phyloP scores from a whole-genome alignment of 2,797 vertebrate species.

The Eidolon dupreanum region DNA sequence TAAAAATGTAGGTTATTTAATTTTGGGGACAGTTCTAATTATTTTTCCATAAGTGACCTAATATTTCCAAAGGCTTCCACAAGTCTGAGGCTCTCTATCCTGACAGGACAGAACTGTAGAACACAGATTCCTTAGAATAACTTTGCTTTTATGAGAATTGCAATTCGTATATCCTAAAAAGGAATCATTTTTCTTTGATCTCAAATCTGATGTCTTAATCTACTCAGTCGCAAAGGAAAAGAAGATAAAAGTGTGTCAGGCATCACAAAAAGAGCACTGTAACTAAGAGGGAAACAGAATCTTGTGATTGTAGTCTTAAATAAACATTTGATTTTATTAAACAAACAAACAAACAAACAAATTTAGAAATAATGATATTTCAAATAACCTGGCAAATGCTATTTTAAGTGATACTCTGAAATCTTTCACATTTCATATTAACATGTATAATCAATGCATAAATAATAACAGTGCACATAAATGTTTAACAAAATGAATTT shows the following conservation, averaged over 20 bases:
- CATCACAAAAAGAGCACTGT: neutral
- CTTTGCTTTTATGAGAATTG: neutral
- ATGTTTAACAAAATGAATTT: constrained; percentile 1
- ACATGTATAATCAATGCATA: neutral
- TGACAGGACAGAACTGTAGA: neutral
- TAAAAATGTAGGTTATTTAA: neutral
- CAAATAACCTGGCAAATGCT: neutral
- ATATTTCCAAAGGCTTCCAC: neutral
- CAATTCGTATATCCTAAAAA: neutral
- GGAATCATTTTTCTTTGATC: neutral
- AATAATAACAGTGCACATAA: neutral
- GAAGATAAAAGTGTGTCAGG: neutral
- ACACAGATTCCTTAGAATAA: neutral
- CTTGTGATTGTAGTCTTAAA: neutral
- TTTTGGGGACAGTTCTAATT: neutral
- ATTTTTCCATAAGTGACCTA: neutral
- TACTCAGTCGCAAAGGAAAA: neutral
- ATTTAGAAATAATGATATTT: neutral
- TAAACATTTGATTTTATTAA: neutral
- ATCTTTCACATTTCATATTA: constrained; percentile 20
- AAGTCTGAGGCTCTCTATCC: neutral
- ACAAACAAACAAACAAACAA: neutral
- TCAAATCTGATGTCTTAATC: constrained; percentile 11
- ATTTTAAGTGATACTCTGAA: constrained; percentile 3
- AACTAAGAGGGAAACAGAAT: neutral